These are phyloP conservation scores for Natrix natrix DNA, from an alignment of 2,797 vertebrate genomes.

Conservation along the genomic window DNA sequence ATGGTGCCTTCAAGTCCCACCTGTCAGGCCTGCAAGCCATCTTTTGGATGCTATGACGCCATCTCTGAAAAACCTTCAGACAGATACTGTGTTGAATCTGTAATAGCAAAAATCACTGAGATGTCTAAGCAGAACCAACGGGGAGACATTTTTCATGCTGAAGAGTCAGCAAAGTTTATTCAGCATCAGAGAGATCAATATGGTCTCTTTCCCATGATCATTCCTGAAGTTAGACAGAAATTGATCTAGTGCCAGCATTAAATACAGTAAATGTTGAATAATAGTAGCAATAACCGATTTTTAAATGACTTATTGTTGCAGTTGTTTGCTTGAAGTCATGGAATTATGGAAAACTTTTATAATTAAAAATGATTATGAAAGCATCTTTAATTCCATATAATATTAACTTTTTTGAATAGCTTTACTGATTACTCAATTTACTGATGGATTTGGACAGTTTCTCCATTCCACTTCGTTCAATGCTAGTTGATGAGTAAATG, in stretches of 20 bases:
- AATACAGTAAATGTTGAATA: background rate
- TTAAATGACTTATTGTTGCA: background rate
- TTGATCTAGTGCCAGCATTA: background rate
- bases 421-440: background rate
- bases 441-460: background rate
- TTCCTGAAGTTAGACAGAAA: background rate
- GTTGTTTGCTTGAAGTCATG: background rate
- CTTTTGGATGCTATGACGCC: too few relatives aligned
- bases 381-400: background rate
- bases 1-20: background rate
- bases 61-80: background rate
- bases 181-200: background rate
- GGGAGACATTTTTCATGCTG: background rate
- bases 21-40: too few relatives aligned
- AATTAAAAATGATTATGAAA: background rate
- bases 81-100: background rate
- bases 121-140: background rate
- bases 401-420: background rate
- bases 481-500: background rate
- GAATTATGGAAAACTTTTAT: background rate
- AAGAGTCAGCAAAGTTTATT: background rate
- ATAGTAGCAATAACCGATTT: background rate
- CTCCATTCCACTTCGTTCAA: background rate
- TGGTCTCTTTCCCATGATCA: background rate
- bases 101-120: background rate